Percentiles rank a stretch among this genome's conserved stretches.
These are phyloP conservation scores for Periplaneta americana DNA, from an alignment of 1,140 invertebrate species.

Conservation along the genomic window DNA sequence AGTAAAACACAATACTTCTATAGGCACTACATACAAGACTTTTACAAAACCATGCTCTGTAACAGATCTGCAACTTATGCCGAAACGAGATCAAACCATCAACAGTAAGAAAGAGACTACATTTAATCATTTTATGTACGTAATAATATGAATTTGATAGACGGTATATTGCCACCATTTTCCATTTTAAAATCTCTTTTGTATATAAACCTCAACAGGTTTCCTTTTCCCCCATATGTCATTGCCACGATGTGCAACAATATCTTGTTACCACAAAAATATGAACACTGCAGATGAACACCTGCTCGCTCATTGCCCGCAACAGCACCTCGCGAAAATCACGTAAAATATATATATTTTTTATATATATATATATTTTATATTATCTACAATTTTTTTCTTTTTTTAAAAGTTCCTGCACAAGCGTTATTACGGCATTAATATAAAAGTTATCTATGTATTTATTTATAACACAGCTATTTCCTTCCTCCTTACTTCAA, in stretches of 20 bases:
- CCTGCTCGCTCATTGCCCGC: background rate
- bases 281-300: background rate
- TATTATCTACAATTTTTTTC: constrained; percentile 6
- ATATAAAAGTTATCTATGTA: constrained; percentile 5
- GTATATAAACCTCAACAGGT: background rate
- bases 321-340: constrained; percentile 9
- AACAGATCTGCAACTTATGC: background rate
- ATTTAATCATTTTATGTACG: background rate
- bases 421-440: constrained; percentile 1
- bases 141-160: background rate
- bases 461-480: constrained; percentile 12
- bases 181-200: background rate
- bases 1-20: background rate
- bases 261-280: background rate
- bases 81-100: background rate
- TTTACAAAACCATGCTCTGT: background rate
- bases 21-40: background rate
- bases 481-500: background rate
- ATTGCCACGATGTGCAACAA: background rate
- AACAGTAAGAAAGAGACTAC: background rate
- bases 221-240: background rate
- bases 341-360: constrained; percentile 10
- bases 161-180: background rate
- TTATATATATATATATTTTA: background rate
- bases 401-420: background rate